These are phyloP conservation scores for Catharus ustulatus DNA, from an alignment of 2,797 vertebrate species.

Conservation along the genomic window DNA sequence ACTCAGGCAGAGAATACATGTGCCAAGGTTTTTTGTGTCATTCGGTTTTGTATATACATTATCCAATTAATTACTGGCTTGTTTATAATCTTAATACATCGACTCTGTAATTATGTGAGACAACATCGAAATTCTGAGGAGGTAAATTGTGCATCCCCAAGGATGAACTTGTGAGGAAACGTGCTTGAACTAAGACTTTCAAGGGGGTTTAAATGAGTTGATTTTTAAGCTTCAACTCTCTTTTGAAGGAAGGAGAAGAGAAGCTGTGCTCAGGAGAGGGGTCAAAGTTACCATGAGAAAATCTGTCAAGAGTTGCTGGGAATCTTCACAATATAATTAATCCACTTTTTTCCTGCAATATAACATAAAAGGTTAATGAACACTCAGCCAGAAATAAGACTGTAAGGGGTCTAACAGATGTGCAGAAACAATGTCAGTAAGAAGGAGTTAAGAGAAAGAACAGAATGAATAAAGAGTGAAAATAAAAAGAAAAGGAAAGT, in stretches of 20 bases:
- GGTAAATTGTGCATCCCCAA: not conserved
- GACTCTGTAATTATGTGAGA: not conserved
- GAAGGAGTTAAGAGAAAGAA: not conserved
- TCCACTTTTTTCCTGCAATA: not conserved
- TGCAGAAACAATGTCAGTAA: not conserved
- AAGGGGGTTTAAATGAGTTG: not conserved
- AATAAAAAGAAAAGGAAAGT: not conserved
- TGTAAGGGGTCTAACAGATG: not conserved
- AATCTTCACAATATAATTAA: slow-evolving; percentile 17
- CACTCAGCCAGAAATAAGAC: not conserved
- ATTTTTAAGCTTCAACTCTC: not conserved
- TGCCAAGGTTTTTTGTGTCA: not conserved
- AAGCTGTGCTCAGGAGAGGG: not conserved
- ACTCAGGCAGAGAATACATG: not conserved
- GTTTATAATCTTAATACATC: not conserved
- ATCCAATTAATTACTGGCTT: not conserved
- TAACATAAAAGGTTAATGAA: slow-evolving; percentile 4
- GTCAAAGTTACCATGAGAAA: slow-evolving; percentile 7
- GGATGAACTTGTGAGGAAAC: not conserved
- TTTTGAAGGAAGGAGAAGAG: not conserved
- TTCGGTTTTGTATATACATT: not conserved
- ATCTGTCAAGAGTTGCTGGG: not conserved
- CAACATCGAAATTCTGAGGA: not conserved
- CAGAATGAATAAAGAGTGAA: not conserved
- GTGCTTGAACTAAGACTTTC: not conserved